Base-by-base conservation (phyloP, 2,797 vertebrate genomes). In the Peromyscus nudipes region DNA sequence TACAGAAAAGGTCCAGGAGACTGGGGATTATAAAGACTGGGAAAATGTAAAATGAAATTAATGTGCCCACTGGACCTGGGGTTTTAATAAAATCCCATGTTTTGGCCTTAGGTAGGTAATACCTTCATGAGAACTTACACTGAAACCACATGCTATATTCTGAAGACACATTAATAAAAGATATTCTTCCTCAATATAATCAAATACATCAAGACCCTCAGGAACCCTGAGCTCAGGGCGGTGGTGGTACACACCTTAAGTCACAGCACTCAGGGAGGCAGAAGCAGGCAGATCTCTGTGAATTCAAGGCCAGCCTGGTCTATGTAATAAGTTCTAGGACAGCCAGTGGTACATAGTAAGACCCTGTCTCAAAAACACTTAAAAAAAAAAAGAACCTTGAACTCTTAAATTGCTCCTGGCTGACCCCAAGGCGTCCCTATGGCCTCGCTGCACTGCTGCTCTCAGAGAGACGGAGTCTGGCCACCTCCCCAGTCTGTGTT, bases 11-110 rank as follows among this genome's bases (percentile, higher is more conserved):
- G 43, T 82, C 67, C 27, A 52, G 60, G 79, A 94, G 55, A 65
- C 89, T 40, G 7, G 71, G 65, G 40, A 27, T 92, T 92, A 82
- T 83, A 95, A 83, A 87, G 46, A 11, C 80, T 83, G 0, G 60
- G 75, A 89, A 76, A 87, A n/a, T 81, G 40, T 90, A 96, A 52
- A 40, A 75, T 52, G 77, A 96, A 76, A 69, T 92, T 21, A 91
- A 65, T 27, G 29, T 88, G 75, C 49, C 60, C 67, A 79, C n/a
- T 82, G 43, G 62, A 81, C n/a, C 40, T n/a, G 14, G 13, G 10
- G n/a, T 73, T 95, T 86, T 73, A 46, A 34, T 91, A 40, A 92
- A 95, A 95, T 43, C 40, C 89, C n/a, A 75, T 67, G 55, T 91
- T 84, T 93, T 89, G 71, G 29, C 46, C 73, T 94, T 46, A 84